Conservation (phyloP, 2,797 vertebrate species). For the Lagothrix lagotricha region DNA sequence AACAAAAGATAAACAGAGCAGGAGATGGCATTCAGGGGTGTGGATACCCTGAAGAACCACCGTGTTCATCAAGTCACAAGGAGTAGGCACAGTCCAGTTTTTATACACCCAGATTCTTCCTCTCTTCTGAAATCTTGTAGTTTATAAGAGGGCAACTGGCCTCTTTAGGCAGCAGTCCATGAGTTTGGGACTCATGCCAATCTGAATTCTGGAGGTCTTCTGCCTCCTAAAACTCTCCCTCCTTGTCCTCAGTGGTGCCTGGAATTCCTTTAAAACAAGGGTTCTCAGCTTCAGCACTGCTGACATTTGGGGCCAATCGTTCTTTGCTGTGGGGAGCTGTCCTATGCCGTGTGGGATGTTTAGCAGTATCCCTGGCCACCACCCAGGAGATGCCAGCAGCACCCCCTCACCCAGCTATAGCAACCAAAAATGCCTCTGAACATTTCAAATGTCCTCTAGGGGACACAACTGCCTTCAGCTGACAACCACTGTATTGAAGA, state of each 20-base stretch:
- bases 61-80: background rate
- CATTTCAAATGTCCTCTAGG: background rate
- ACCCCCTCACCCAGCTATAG: background rate
- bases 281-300: background rate
- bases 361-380: background rate
- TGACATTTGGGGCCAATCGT: background rate
- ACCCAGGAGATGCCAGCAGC: background rate
- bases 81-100: background rate
- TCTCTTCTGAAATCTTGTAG: background rate
- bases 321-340: background rate
- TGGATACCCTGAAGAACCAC: background rate
- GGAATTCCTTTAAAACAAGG: background rate
- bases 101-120: background rate
- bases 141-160: background rate
- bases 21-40: background rate
- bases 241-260: background rate
- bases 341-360: fast-evolving
- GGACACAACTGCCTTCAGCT: background rate
- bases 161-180: background rate
- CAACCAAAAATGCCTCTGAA: background rate
- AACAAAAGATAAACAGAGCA: too few species aligned
- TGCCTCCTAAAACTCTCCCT: background rate
- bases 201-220: background rate
- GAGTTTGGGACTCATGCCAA: background rate
- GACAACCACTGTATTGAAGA: background rate